Evolutionary conservation across 2,797 vertebrate species (phyloP), one percentile per base, ranked within the genome.

Genomic region (Anas flavirostris): DNA sequence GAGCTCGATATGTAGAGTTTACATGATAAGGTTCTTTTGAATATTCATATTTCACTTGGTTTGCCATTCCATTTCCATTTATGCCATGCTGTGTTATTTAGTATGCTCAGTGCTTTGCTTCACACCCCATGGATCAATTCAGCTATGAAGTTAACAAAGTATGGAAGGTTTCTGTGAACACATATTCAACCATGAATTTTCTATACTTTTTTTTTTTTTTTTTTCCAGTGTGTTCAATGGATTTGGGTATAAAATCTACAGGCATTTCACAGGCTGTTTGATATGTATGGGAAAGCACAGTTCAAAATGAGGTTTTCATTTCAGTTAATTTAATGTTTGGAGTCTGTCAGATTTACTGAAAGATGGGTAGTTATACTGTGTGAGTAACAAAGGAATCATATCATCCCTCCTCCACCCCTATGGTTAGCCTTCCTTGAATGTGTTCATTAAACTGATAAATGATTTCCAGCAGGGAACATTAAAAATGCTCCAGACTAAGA

Each of bases 241-340:
- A 76, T 89, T 94, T 93, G 84, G 79, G 86, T 89, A 90, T 91
- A 96, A 96, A 96, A 94, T 94, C 86, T 41, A 48, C 62, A 92
- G 80, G 63, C 59, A 29, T 95, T 97, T 97, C 88, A 92, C 83
- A 93, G 84, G 18, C 86, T 95, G 62, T 94, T 96, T 95, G 96
- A 64, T 86, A 91, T 41, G 88, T 95, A 96, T 87, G 94, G 74
- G 70, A 89, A 91, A 96, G 90, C 72, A 79, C 3, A 10, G 46
- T 28, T 96, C 90, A 93, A 70, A 97, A 91, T 82, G 77, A 95
- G 58, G 66, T 81, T 96, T 97, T 96, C 73, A 88, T 97, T 96
- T 93, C 81, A 93, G 81, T 95, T 95, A 93, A 94, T 96, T 86
- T 91, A n/a, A 90, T 95, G 84, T 96, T 94, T 96, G 82, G 81